A percentile compares a stretch with the other conserved stretches of the same genome.
Evolutionary conservation across 1,140 invertebrate genomes (phyloP).

Genomic region (Coenobita brevimanus): DNA sequence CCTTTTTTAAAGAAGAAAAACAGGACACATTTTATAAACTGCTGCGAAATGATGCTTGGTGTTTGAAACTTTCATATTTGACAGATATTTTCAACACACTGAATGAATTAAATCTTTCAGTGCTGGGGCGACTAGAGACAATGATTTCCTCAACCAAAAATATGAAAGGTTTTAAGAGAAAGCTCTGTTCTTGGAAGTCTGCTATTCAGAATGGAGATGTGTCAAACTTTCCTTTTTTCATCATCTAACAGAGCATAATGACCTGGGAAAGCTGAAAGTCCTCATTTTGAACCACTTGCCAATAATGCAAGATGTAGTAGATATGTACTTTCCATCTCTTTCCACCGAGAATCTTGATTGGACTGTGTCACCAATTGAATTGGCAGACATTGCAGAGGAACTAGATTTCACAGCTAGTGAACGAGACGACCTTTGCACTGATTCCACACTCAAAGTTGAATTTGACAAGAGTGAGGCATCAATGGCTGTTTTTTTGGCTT

Average conservation of each 20-base stretch:
- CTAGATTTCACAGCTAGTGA: conserved; percentile 30
- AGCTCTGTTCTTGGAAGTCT: neutral
- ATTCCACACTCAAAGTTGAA: neutral
- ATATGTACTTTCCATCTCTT: conserved; percentile 30
- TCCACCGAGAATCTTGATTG: conserved; percentile 37
- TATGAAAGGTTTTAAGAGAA: neutral
- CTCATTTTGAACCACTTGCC: neutral
- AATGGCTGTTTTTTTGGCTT: conserved; percentile 13
- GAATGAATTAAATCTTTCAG: no score
- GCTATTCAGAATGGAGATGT: neutral
- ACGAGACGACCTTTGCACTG: conserved; percentile 26
- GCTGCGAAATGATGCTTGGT: no score
- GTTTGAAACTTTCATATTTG: no score
- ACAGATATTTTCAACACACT: no score
- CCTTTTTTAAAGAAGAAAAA: no score
- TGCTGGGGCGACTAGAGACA: no score
- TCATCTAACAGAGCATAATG: neutral
- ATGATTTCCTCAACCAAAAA: neutral
- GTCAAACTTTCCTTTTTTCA: conserved; percentile 8
- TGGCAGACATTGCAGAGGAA: conserved; percentile 37
- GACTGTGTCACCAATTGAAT: conserved; percentile 42
- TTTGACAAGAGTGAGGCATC: conserved; percentile 27
- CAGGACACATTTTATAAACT: no score
- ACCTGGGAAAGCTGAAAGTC: neutral
- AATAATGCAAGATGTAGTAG: neutral